Percentiles rank a stretch among this genome's conserved stretches.
Evolutionary conservation across 2,113 vertebrate genomes (phyloP).

Genomic region (Cyanoliseus patagonus): DNA sequence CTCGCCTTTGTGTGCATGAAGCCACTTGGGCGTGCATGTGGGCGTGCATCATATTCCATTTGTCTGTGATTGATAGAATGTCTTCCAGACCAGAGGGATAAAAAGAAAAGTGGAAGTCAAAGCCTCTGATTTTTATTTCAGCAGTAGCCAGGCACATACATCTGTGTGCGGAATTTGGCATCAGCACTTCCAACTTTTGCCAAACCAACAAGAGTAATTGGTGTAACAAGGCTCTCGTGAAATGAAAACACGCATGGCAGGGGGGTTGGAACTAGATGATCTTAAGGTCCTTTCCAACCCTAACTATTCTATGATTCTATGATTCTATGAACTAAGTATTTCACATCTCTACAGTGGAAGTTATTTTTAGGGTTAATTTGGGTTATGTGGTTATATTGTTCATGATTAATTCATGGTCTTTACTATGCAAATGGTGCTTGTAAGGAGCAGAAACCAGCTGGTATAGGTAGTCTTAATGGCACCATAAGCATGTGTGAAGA

Average conservation of each 20-base stretch:
- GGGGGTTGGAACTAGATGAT: too few relatives aligned
- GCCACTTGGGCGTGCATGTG: not conserved
- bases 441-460: not conserved
- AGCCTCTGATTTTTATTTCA: slow-evolving; percentile 73
- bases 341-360: not conserved
- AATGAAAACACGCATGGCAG: not conserved
- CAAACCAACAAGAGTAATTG: slow-evolving; percentile 32
- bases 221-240: slow-evolving; percentile 34
- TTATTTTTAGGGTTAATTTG: slow-evolving; percentile 63
- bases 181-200: slow-evolving; percentile 33
- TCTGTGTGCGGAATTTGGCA: slow-evolving; percentile 59
- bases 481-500: not conserved
- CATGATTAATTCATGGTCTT: not conserved
- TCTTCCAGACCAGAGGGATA: slow-evolving; percentile 45
- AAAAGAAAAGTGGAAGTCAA: slow-evolving; percentile 64
- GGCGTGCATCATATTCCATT: slow-evolving; percentile 13
- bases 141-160: slow-evolving; percentile 57
- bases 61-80: slow-evolving; percentile 7
- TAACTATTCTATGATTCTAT: too few relatives aligned
- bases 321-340: not conserved
- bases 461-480: not conserved
- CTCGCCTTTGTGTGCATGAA: slow-evolving; percentile 12
- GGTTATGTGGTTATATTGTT: not conserved
- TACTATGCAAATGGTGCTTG: not conserved
- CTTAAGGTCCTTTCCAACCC: too few relatives aligned